Evolutionary conservation across 1,140 invertebrate species (phyloP).

Genomic region (Drosophila sulfurigaster): DNA sequence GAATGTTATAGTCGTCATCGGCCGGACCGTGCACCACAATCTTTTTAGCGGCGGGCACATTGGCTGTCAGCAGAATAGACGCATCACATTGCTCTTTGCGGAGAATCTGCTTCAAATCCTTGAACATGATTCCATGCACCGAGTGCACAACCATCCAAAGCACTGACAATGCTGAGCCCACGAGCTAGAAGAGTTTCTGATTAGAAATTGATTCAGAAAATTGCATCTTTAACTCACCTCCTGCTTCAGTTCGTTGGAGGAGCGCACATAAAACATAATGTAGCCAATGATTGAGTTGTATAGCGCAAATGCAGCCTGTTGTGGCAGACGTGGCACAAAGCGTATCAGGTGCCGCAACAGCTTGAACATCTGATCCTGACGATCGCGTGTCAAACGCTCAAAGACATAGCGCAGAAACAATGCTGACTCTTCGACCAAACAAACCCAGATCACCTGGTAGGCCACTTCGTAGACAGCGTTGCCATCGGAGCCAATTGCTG

Average conservation of each 20-base stretch:
- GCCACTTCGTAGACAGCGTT: conserved; percentile 95
- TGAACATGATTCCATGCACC: conserved; percentile 99
- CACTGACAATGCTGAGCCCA: conserved; percentile 96
- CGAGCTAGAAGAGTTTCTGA: conserved; percentile 86
- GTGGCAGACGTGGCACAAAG: conserved; percentile 96
- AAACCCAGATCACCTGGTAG: conserved; percentile 98
- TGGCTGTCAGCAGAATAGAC: conserved; percentile 98
- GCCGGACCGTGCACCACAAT: conserved; percentile 96
- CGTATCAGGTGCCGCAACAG: conserved; percentile 95
- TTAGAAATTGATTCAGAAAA: not conserved
- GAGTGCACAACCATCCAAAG: conserved; percentile 99
- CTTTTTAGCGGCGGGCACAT: conserved; percentile 99
- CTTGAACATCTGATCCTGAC: conserved; percentile 98
- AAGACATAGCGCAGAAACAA: conserved; percentile 98
- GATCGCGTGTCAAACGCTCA: conserved; percentile 97
- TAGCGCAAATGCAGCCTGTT: conserved; percentile 98
- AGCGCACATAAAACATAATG: conserved; percentile 99
- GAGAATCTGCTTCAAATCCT: conserved; percentile 99
- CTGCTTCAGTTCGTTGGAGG: conserved; percentile 97
- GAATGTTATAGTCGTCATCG: conserved; percentile 95
- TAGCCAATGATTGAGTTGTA: conserved; percentile 99
- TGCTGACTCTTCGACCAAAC: conserved; percentile 98
- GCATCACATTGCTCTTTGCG: conserved; percentile 99
- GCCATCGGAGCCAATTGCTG: conserved; percentile 97
- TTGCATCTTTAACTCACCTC: conserved; percentile 85